phyloP scores from a whole-genome alignment of 1,140 invertebrate species.

The Apis florea region DNA sequence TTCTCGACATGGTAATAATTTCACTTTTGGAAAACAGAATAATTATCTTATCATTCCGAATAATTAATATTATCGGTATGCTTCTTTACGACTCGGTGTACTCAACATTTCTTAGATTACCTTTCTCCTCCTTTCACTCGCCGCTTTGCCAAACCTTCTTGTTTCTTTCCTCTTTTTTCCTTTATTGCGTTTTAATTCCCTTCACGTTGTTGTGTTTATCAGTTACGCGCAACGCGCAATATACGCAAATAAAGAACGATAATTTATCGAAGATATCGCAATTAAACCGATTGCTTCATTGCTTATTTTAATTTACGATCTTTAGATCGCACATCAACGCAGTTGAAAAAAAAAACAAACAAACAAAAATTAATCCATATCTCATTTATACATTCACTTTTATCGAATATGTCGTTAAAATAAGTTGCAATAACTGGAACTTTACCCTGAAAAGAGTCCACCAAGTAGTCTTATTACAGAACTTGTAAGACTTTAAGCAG shows the following conservation, averaged over 20 bases:
- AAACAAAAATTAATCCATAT: no score
- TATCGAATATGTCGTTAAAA: no score
- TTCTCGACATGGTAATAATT: not conserved
- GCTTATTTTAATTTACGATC: not conserved
- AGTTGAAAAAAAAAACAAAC: not conserved
- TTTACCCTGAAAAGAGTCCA: not conserved
- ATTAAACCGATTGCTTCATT: not conserved
- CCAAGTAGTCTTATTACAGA: no score
- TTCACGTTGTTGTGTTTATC: not conserved
- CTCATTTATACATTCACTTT: not conserved
- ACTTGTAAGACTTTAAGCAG: no score
- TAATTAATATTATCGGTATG: conserved; percentile 15
- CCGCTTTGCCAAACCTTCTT: not conserved
- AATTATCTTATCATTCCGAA: conserved; percentile 29
- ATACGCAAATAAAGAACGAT: not conserved
- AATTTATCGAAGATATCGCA: not conserved
- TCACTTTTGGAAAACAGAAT: not conserved
- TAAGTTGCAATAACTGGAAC: not conserved
- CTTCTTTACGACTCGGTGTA: conserved; percentile 7
- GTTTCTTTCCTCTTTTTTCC: not conserved
- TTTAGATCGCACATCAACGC: not conserved
- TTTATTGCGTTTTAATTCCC: not conserved
- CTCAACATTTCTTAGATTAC: conserved; percentile 28
- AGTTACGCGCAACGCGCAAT: not conserved
- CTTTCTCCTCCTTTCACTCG: conserved; percentile 34